Percentiles rank a stretch among this genome's conserved stretches.
These are phyloP conservation scores for Drosophila sordidapex DNA, from an alignment of 2,888 invertebrate species.

Conservation along the genomic window DNA sequence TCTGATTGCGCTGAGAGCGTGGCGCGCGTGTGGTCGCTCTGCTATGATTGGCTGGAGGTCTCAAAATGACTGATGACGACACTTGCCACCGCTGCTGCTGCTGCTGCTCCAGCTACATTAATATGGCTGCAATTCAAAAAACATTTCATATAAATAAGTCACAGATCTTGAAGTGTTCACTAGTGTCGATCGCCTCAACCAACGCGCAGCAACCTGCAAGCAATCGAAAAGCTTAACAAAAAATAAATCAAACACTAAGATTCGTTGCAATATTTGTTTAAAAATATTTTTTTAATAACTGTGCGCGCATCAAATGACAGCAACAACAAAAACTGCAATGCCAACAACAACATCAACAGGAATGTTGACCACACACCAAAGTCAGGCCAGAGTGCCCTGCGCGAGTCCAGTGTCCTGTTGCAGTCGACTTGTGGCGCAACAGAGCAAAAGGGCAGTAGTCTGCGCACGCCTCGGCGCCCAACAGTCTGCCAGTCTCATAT, in stretches of 20 bases:
- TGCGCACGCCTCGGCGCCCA: slow-evolving; percentile 9
- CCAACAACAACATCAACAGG: slow-evolving; percentile 2
- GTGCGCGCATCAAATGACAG: slow-evolving; percentile 3
- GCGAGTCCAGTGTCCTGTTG: slow-evolving; percentile 5
- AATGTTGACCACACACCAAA: slow-evolving; percentile 11
- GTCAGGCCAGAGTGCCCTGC: slow-evolving; percentile 9
- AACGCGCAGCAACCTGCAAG: not conserved
- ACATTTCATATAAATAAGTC: no score
- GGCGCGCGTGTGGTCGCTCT: slow-evolving; percentile 20
- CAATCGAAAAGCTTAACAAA: not conserved
- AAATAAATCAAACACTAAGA: not conserved
- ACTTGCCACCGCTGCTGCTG: slow-evolving; percentile 23
- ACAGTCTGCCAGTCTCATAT: slow-evolving; percentile 3
- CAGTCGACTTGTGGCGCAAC: not conserved
- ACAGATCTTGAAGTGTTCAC: slow-evolving; percentile 54
- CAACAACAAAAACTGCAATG: not conserved
- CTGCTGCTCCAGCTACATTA: slow-evolving; percentile 17
- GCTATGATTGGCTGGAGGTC: slow-evolving; percentile 47
- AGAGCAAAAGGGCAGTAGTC: not conserved
- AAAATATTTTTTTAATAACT: not conserved
- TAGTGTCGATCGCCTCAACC: slow-evolving; percentile 25
- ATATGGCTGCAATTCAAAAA: slow-evolving; percentile 20
- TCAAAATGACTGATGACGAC: slow-evolving; percentile 24
- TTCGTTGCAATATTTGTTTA: not conserved
- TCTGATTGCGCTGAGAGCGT: not conserved